Conservation (phyloP, 2,113 vertebrate species). For the Lathamus discolor region DNA sequence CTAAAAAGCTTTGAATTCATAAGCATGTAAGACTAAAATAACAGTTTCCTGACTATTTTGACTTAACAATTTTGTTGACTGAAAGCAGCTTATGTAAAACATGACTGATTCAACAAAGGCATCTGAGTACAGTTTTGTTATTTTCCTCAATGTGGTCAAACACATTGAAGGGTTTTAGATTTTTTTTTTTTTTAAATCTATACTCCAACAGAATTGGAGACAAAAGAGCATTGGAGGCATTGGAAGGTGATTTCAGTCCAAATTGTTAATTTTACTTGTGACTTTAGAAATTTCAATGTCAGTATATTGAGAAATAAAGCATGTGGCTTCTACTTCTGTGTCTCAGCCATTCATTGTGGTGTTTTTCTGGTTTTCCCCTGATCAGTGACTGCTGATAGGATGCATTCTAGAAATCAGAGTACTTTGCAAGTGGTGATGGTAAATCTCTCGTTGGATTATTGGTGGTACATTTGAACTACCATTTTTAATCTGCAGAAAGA, state of each 20-base stretch:
- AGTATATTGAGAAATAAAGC: neutral
- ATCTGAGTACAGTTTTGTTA: neutral
- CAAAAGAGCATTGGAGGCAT: rapidly evolving
- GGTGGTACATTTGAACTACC: neutral
- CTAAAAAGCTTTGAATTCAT: neutral
- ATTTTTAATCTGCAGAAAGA: neutral
- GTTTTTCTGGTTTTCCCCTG: neutral
- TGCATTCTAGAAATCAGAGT: neutral
- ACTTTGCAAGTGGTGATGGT: neutral
- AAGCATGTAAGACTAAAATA: neutral
- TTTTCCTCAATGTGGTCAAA: neutral
- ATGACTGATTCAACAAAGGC: rapidly evolving
- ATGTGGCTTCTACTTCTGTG: rapidly evolving
- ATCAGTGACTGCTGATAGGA: neutral
- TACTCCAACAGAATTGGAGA: neutral
- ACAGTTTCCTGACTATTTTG: neutral
- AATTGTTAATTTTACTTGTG: neutral
- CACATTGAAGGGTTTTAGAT: neutral
- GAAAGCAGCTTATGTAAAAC: neutral
- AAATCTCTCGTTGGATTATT: neutral
- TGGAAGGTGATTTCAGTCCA: neutral
- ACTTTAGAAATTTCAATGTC: neutral
- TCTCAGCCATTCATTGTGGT: rapidly evolving
- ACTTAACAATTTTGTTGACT: too few species aligned
- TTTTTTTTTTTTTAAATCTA: neutral